phyloP scores from a whole-genome alignment of 1,140 invertebrate species.

The Radopholus similis region DNA sequence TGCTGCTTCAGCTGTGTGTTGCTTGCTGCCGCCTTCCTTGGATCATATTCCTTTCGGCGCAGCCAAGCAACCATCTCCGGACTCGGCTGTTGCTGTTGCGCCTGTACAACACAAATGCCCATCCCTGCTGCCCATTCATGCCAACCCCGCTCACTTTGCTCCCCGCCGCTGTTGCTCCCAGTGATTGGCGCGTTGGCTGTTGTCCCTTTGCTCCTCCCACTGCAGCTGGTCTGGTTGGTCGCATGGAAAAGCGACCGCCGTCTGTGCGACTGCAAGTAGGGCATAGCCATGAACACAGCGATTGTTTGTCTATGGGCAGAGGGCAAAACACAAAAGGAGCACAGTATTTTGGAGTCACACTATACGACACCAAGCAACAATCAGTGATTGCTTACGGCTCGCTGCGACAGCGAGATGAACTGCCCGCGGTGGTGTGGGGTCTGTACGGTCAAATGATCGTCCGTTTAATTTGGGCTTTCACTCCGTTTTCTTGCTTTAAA shows the following conservation, averaged over 20 bases:
- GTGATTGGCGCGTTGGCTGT: neutral
- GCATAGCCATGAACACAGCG: neutral
- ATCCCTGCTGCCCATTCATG: too few relatives aligned
- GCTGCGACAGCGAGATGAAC: conserved; percentile 34
- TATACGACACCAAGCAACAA: neutral
- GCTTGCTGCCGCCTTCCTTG: conserved; percentile 40
- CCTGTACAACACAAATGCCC: neutral
- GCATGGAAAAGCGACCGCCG: conserved; percentile 50
- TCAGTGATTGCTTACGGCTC: conserved; percentile 40
- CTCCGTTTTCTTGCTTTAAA: neutral
- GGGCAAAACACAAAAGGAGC: conserved; percentile 23
- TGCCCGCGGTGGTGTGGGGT: neutral
- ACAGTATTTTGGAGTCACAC: neutral
- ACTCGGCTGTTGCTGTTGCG: conserved; percentile 17
- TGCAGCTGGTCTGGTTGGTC: conserved; percentile 12
- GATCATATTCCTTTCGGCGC: conserved; percentile 45
- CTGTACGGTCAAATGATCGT: neutral
- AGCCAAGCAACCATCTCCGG: conserved; percentile 50
- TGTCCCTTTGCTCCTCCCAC: neutral
- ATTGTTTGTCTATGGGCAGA: conserved; percentile 10
- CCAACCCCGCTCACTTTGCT: too few relatives aligned
- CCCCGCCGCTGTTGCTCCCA: too few relatives aligned
- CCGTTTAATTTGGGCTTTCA: neutral
- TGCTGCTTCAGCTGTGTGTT: conserved; percentile 41
- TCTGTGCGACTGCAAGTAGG: conserved; percentile 31